Conservation (phyloP, 2,888 invertebrate species). For the Hirtodrosophila duncani region DNA sequence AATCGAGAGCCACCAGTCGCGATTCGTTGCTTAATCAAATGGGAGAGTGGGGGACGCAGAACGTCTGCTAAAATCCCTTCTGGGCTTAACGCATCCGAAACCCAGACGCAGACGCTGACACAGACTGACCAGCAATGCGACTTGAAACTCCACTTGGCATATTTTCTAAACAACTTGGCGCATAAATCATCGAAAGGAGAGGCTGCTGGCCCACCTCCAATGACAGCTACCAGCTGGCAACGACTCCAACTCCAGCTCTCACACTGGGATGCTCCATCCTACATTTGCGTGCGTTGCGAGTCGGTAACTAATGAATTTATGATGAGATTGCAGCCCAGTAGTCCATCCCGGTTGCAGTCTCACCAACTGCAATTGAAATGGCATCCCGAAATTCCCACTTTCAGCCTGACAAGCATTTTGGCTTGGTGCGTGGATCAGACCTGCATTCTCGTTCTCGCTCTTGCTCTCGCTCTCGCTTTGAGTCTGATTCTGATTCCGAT, state of each 20-base stretch:
- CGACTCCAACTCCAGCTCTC: constrained; percentile 13
- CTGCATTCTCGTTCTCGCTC: too few species aligned
- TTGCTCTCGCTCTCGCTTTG: too few species aligned
- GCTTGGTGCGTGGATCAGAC: constrained; percentile 2
- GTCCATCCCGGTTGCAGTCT: constrained; percentile 28
- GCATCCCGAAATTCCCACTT: constrained; percentile 35
- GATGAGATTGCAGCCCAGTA: constrained; percentile 68
- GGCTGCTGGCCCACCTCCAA: constrained; percentile 50
- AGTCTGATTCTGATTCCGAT: constrained; percentile 18
- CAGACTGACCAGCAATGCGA: too few species aligned
- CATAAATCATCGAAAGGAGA: constrained; percentile 66
- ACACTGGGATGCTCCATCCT: constrained; percentile 9
- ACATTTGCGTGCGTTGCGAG: constrained; percentile 52
- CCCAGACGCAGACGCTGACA: neutral
- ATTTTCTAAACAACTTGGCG: constrained; percentile 69
- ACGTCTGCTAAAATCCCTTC: constrained; percentile 53
- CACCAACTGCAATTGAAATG: constrained; percentile 38
- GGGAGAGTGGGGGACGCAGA: constrained; percentile 42
- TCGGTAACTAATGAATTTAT: constrained; percentile 70
- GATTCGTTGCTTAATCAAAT: constrained; percentile 63
- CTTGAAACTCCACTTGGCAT: constrained; percentile 46
- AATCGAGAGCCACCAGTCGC: constrained; percentile 12
- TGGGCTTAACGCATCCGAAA: constrained; percentile 41
- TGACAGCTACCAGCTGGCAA: constrained; percentile 53
- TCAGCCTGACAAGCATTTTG: constrained; percentile 1